Conservation (phyloP, 2,888 invertebrate genomes). For the Phaedon cochleariae region DNA sequence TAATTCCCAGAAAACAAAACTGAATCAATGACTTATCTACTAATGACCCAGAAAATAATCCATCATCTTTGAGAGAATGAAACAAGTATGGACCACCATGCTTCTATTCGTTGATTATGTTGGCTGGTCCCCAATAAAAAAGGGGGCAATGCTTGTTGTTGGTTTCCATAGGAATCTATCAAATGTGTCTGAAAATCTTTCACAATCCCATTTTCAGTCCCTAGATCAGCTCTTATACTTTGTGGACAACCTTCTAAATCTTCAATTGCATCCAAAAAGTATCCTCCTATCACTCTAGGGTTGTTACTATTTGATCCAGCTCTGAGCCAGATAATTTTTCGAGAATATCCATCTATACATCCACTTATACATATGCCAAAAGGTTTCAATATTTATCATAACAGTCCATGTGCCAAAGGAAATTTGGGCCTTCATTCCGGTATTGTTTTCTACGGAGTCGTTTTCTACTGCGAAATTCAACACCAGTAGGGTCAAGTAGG, state of each 20-base stretch:
- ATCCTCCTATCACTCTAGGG: slow-evolving; percentile 20
- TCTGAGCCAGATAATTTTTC: slow-evolving; percentile 28
- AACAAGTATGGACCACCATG: slow-evolving; percentile 24
- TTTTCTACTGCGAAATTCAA: slow-evolving; percentile 13
- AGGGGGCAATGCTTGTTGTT: neutral
- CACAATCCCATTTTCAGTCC: slow-evolving; percentile 30
- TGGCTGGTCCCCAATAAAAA: slow-evolving; percentile 17
- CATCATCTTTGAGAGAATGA: slow-evolving; percentile 20
- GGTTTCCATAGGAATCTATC: neutral
- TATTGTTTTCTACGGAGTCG: too few species aligned
- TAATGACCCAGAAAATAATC: slow-evolving; percentile 8
- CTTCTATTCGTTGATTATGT: slow-evolving; percentile 26
- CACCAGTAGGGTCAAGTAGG: neutral
- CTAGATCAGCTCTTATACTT: slow-evolving; percentile 27
- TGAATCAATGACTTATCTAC: neutral
- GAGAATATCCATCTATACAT: slow-evolving; percentile 31
- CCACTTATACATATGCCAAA: slow-evolving; percentile 30
- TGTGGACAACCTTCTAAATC: slow-evolving; percentile 17
- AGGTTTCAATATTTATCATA: slow-evolving; percentile 36
- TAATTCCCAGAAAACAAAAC: neutral
- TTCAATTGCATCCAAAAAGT: slow-evolving; percentile 18
- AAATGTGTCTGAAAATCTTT: slow-evolving; percentile 20
- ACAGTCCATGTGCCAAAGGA: slow-evolving; percentile 31
- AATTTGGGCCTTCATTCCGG: slow-evolving; percentile 28
- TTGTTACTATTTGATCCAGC: slow-evolving; percentile 22